Evolutionary conservation across 2,888 invertebrate genomes (phyloP).

Genomic region (Cheilosia soror): DNA sequence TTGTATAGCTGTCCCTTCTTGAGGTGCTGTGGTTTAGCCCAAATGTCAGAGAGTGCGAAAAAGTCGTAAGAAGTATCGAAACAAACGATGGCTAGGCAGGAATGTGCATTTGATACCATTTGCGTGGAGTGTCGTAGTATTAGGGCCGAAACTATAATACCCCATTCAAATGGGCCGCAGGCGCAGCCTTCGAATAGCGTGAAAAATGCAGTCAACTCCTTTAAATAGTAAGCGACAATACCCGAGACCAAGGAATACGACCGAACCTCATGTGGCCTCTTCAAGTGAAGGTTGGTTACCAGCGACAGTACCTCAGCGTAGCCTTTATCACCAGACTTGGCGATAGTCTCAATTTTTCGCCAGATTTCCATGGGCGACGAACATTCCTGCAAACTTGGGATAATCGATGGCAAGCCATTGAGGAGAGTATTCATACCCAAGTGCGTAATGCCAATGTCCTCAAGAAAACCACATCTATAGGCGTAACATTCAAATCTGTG

Average conservation of each 20-base stretch:
- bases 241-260: slow-evolving; percentile 89
- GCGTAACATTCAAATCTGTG: slow-evolving; percentile 91
- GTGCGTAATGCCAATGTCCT: slow-evolving; percentile 91
- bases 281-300: slow-evolving; percentile 89
- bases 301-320: slow-evolving; percentile 77
- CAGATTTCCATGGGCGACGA: slow-evolving; percentile 75
- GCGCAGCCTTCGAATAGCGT: slow-evolving; percentile 82
- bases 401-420: slow-evolving; percentile 83
- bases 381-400: slow-evolving; percentile 83
- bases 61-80: slow-evolving; percentile 58
- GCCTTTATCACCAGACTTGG: slow-evolving; percentile 59
- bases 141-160: slow-evolving; percentile 86
- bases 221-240: slow-evolving; percentile 87
- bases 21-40: slow-evolving; percentile 78
- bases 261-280: slow-evolving; percentile 87
- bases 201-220: slow-evolving; percentile 88
- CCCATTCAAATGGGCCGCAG: slow-evolving; percentile 82
- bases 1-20: slow-evolving; percentile 78
- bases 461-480: slow-evolving; percentile 86
- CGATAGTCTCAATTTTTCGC: slow-evolving; percentile 80
- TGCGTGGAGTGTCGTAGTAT: slow-evolving; percentile 92
- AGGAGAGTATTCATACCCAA: slow-evolving; percentile 90
- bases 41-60: slow-evolving; percentile 76
- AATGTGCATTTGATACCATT: slow-evolving; percentile 90
- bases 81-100: slow-evolving; percentile 83